Evolutionary conservation across 2,888 invertebrate genomes (phyloP).

Genomic region (Anticlea derivata): DNA sequence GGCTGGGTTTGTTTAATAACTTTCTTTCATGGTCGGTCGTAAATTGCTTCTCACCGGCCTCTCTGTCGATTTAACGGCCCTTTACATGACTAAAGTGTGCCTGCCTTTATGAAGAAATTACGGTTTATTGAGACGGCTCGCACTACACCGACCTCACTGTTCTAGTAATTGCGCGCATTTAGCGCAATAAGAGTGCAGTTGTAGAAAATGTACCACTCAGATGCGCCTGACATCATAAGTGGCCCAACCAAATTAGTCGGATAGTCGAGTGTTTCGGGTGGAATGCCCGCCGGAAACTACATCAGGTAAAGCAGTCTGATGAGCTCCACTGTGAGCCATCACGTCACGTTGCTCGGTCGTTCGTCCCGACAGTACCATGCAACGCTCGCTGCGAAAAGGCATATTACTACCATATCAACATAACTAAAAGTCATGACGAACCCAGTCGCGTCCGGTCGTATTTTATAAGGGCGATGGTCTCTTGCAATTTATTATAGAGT

Average conservation of each 20-base stretch:
- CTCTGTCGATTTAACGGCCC: conserved; percentile 58
- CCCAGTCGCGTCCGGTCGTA: conserved; percentile 49
- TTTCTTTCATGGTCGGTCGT: conserved; percentile 61
- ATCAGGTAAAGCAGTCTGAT: conserved; percentile 65
- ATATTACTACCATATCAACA: conserved; percentile 62
- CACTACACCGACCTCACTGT: conserved; percentile 36
- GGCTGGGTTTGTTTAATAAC: conserved; percentile 57
- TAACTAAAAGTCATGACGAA: conserved; percentile 53
- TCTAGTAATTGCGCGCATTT: conserved; percentile 40
- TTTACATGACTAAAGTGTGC: conserved; percentile 52
- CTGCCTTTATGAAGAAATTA: conserved; percentile 52
- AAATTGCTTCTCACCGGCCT: conserved; percentile 61
- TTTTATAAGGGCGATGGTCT: conserved; percentile 54
- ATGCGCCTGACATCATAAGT: conserved; percentile 17
- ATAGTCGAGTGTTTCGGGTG: conserved; percentile 33
- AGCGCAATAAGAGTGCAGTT: conserved; percentile 13
- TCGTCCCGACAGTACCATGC: conserved; percentile 37
- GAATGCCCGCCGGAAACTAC: conserved; percentile 74
- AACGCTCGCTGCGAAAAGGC: conserved; percentile 50
- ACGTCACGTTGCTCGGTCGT: conserved; percentile 36
- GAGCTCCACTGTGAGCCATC: conserved; percentile 41
- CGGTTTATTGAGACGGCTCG: conserved; percentile 36
- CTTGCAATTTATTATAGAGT: conserved; percentile 45
- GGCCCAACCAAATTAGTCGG: conserved; percentile 15
- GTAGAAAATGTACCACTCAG: conserved; percentile 6